Conservation (phyloP, 1,140 invertebrate species). For the Aphelinus atriplicis region DNA sequence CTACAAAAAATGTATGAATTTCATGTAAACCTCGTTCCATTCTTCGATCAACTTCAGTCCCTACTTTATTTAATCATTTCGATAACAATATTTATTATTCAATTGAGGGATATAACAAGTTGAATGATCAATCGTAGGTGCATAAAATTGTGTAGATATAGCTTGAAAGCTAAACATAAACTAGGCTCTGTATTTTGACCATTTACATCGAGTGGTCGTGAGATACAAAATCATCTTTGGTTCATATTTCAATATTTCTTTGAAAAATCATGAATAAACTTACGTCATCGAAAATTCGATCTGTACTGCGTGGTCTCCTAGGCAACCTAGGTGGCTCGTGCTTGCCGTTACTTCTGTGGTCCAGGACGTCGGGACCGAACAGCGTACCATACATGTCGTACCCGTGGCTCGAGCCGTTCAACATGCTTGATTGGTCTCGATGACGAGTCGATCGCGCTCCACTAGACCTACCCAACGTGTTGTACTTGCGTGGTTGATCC, state of each 20-base stretch:
- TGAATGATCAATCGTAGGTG: no score
- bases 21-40: no score
- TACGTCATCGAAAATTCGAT: slow-evolving; percentile 27
- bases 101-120: no score
- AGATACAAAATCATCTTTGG: no score
- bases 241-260: no score
- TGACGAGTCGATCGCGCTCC: background rate
- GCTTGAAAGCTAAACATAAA: no score
- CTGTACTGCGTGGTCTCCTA: slow-evolving; percentile 26
- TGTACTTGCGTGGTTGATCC: slow-evolving; percentile 32
- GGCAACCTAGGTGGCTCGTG: background rate
- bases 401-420: slow-evolving; percentile 4
- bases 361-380: background rate
- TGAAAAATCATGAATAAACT: background rate
- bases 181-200: no score
- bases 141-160: no score
- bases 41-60: no score
- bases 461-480: slow-evolving; percentile 29
- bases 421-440: background rate
- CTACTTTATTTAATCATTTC: no score
- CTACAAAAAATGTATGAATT: background rate
- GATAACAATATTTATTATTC: no score
- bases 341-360: slow-evolving; percentile 10
- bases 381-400: slow-evolving; percentile 8
- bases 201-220: no score